Evolutionary conservation across 2,888 invertebrate genomes (phyloP).

Genomic region (Morinoia aosen): DNA sequence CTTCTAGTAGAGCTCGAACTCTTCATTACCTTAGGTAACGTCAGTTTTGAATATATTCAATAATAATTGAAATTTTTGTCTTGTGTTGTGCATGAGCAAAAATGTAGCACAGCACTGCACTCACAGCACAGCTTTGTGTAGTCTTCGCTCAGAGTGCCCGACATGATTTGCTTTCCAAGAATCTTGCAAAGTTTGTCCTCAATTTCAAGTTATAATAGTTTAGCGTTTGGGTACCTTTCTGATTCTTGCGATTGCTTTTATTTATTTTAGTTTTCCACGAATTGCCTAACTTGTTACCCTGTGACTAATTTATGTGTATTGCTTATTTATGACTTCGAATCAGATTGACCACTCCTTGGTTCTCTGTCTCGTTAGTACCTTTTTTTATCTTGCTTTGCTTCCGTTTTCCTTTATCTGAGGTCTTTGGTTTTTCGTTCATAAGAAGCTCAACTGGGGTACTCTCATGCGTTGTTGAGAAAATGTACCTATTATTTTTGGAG

Average conservation of each 20-base stretch:
- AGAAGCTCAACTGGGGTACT: background rate
- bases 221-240: background rate
- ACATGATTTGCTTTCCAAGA: background rate
- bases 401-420: background rate
- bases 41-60: background rate
- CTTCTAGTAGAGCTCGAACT: background rate
- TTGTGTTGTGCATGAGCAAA: background rate
- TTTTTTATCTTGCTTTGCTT: background rate
- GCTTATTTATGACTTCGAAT: background rate
- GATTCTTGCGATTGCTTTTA: background rate
- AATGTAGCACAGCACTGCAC: background rate
- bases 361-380: slow-evolving; percentile 5
- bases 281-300: background rate
- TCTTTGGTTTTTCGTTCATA: background rate
- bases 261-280: background rate
- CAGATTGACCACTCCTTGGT: slow-evolving; percentile 16
- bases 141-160: background rate
- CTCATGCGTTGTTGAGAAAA: background rate
- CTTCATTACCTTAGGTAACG: background rate
- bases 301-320: background rate
- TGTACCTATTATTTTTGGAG: background rate
- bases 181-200: background rate
- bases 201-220: background rate
- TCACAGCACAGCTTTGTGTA: background rate
- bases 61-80: background rate